Conservation (phyloP, 2,888 invertebrate species). For the Callimorpha dominula region DNA sequence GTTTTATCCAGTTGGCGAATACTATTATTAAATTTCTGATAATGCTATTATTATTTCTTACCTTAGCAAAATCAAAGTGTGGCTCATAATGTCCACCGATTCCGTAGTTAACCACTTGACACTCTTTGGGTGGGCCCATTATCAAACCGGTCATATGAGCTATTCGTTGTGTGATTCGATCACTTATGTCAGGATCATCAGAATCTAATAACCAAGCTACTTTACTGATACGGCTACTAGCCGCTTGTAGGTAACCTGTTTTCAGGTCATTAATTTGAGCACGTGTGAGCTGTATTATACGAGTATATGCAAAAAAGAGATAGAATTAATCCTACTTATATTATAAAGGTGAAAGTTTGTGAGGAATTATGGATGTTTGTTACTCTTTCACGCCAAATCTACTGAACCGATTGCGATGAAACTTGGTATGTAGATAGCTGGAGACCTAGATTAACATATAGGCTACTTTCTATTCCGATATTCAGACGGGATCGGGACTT, state of each 20-base stretch:
- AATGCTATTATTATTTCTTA: conserved; percentile 56
- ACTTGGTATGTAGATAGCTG: too few species aligned
- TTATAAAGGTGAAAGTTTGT: too few species aligned
- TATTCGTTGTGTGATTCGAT: conserved; percentile 91
- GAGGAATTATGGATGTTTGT: too few species aligned
- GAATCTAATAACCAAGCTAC: conserved; percentile 97
- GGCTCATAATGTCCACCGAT: conserved; percentile 99
- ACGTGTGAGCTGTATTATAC: conserved; percentile 91
- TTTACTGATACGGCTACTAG: conserved; percentile 98
- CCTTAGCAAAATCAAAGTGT: conserved; percentile 96
- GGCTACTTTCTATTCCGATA: too few species aligned
- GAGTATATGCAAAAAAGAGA: too few species aligned
- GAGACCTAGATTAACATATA: too few species aligned
- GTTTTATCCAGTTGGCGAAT: too few species aligned
- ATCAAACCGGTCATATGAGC: conserved; percentile 95
- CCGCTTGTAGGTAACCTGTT: conserved; percentile 96
- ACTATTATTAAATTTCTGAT: conserved; percentile 10
- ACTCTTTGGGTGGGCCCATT: conserved; percentile 96
- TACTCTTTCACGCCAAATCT: too few species aligned
- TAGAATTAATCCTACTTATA: too few species aligned
- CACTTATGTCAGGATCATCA: conserved; percentile 90
- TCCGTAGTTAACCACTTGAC: conserved; percentile 99
- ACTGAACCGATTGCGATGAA: too few species aligned
- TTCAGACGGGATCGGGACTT: too few species aligned
- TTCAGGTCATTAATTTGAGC: conserved; percentile 98